Conservation (phyloP, 2,113 vertebrate species). For the Anguilla rostrata region DNA sequence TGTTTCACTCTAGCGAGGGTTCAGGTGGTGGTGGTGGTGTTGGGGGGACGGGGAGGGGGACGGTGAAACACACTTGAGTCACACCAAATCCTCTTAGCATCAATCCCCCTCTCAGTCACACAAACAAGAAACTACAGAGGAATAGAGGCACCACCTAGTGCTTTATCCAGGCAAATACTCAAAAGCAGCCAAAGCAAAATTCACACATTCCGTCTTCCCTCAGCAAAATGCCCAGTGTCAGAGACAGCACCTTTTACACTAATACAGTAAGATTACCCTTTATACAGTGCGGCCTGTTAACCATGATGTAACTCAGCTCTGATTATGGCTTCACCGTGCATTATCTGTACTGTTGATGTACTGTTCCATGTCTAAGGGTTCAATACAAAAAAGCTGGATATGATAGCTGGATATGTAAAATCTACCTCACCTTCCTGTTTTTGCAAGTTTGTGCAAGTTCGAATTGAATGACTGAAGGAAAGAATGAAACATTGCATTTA, state of each 20-base stretch:
- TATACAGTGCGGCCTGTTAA: too few species aligned
- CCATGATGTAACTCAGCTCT: too few species aligned
- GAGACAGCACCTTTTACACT: neutral
- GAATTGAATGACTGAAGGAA: too few species aligned
- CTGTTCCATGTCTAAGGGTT: too few species aligned
- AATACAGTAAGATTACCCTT: neutral
- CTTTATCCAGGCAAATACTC: conserved; percentile 70
- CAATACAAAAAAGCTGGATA: too few species aligned
- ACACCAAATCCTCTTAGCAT: conserved; percentile 45
- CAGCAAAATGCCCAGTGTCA: neutral
- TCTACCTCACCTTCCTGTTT: too few species aligned
- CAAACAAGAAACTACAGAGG: conserved; percentile 59
- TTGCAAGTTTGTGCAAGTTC: too few species aligned
- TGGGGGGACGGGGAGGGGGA: neutral
- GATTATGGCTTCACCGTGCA: too few species aligned
- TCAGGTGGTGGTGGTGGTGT: neutral
- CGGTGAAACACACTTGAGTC: conserved; percentile 18
- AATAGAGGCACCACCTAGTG: conserved; percentile 83
- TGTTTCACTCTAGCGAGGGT: neutral
- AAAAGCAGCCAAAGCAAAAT: conserved; percentile 18
- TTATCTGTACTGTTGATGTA: too few species aligned
- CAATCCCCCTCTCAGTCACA: conserved; percentile 37
- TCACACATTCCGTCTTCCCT: neutral
- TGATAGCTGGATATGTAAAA: too few species aligned
- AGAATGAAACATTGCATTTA: too few species aligned